A percentile compares a stretch with the other conserved stretches of the same genome.
Conservation (phyloP, 2,888 invertebrate genomes). For the Eutolmus rufibarbis region DNA sequence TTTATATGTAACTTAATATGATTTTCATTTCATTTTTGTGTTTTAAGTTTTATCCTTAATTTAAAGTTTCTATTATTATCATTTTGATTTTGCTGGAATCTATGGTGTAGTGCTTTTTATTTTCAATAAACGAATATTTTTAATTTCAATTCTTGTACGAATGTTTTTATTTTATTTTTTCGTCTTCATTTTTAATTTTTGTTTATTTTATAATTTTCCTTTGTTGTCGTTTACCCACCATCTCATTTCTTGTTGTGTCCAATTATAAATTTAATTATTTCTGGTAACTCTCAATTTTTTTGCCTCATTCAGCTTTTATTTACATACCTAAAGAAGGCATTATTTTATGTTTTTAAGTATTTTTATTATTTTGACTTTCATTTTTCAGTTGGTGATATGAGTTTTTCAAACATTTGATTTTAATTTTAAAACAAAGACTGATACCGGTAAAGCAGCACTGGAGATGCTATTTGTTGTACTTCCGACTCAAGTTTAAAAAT, state of each 20-base stretch:
- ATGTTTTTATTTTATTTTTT: slow-evolving; percentile 37
- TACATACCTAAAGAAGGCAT: background rate
- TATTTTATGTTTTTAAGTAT: background rate
- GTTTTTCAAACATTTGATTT: background rate
- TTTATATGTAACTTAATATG: slow-evolving; percentile 18
- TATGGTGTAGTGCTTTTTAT: slow-evolving; percentile 33
- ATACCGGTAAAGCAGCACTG: background rate
- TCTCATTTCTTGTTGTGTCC: background rate
- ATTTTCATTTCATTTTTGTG: slow-evolving; percentile 19
- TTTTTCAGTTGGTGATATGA: background rate
- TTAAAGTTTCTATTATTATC: slow-evolving; percentile 25
- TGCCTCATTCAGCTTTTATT: background rate
- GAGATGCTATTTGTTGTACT: background rate
- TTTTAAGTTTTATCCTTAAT: slow-evolving; percentile 35
- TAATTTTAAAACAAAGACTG: background rate
- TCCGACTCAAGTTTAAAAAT: background rate
- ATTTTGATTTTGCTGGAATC: slow-evolving; percentile 31
- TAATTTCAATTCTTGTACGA: slow-evolving; percentile 18
- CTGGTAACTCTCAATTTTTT: background rate
- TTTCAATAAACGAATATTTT: slow-evolving; percentile 40
- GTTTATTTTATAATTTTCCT: background rate
- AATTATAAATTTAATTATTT: background rate
- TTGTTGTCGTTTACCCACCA: background rate
- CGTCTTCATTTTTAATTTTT: slow-evolving; percentile 1
- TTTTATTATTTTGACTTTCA: background rate